Conservation (phyloP, 2,797 vertebrate genomes). For the Pseudochaenichthys georgianus region DNA sequence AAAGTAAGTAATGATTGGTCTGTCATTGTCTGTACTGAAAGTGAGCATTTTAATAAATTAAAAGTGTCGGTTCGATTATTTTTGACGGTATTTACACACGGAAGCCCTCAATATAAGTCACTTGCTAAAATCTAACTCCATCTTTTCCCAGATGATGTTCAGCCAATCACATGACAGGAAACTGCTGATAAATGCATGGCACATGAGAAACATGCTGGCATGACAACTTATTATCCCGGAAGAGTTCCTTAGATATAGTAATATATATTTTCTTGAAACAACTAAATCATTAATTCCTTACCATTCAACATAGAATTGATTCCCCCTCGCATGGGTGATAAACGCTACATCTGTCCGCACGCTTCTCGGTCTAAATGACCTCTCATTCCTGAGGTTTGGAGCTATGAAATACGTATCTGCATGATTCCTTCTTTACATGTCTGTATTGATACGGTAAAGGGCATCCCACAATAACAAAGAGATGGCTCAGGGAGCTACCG, state of each 20-base stretch:
- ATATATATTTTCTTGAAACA: conserved; percentile 11
- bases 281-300: conserved; percentile 21
- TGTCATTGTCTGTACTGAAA: conserved; percentile 24
- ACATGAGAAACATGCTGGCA: conserved; percentile 44
- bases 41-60: conserved; percentile 15
- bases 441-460: conserved; percentile 20
- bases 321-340: conserved; percentile 39
- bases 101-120: conserved; percentile 55
- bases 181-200: conserved; percentile 37
- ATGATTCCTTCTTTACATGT: conserved; percentile 20
- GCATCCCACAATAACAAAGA: conserved; percentile 33
- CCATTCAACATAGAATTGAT: conserved; percentile 24
- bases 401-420: conserved; percentile 47
- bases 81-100: conserved; percentile 62
- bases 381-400: conserved; percentile 72
- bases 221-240: conserved; percentile 19
- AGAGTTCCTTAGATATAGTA: conserved; percentile 2
- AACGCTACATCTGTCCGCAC: conserved; percentile 70
- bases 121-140: conserved; percentile 34
- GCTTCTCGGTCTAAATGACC: conserved; percentile 49
- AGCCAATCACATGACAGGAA: conserved; percentile 30
- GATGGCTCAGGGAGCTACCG: conserved; percentile 33
- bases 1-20: conserved; percentile 18
- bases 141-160: conserved; percentile 15
- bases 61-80: conserved; percentile 19